phyloP scores from a whole-genome alignment of 2,797 vertebrate genomes.

The Fratercula arctica region DNA sequence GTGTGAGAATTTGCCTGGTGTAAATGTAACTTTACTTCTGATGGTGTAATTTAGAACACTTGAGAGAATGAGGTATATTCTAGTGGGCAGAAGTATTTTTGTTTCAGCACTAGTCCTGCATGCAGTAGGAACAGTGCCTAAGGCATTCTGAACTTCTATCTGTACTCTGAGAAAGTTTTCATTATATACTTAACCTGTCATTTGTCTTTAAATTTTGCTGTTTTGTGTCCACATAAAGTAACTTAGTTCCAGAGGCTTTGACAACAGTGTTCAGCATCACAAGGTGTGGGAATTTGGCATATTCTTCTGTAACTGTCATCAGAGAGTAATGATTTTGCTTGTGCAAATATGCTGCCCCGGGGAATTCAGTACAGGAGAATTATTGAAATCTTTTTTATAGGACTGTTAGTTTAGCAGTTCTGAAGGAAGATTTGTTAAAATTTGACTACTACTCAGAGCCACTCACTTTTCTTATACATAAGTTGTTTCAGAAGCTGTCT shows the following conservation, averaged over 20 bases:
- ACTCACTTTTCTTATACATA: background rate
- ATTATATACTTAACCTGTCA: background rate
- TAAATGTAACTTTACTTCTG: background rate
- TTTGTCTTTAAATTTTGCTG: background rate
- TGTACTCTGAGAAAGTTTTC: background rate
- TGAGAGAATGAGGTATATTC: background rate
- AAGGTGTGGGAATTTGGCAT: background rate
- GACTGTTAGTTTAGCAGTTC: background rate
- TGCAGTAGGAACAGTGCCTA: background rate
- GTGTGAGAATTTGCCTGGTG: background rate
- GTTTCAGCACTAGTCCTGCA: background rate
- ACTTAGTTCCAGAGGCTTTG: background rate
- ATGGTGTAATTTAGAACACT: background rate
- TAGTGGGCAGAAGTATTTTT: background rate
- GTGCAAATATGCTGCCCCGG: background rate
- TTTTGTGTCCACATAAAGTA: background rate
- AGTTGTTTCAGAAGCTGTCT: background rate
- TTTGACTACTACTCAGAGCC: background rate
- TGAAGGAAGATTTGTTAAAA: background rate
- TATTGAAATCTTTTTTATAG: background rate
- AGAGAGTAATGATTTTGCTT: background rate
- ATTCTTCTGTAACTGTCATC: background rate
- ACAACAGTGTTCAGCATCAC: background rate
- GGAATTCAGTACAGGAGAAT: background rate
- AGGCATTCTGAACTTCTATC: background rate